Conservation (phyloP, 2,888 invertebrate species). For the Amaurobius ferox region DNA sequence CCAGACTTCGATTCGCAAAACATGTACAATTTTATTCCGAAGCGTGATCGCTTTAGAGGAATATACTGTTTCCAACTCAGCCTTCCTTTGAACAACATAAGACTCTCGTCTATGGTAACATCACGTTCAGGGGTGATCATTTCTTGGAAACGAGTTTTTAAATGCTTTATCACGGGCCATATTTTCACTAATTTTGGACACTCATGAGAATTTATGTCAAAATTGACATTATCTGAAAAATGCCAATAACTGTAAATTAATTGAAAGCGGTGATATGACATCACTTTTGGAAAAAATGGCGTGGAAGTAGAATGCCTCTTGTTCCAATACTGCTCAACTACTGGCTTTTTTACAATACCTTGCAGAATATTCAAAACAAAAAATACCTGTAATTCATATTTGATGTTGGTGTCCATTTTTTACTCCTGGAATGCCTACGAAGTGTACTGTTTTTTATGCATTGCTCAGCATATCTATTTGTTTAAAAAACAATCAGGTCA, state of each 20-base stretch:
- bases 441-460: too few species aligned
- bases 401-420: neutral
- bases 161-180: slow-evolving; percentile 31
- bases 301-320: slow-evolving; percentile 21
- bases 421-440: too few species aligned
- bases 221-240: slow-evolving; percentile 2
- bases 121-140: slow-evolving; percentile 24
- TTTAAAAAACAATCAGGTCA: too few species aligned
- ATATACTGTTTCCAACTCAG: too few species aligned
- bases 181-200: slow-evolving; percentile 41
- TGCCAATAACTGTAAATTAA: neutral
- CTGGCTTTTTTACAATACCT: neutral
- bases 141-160: neutral
- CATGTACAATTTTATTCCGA: too few species aligned
- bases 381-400: slow-evolving; percentile 17
- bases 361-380: neutral
- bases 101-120: too few species aligned
- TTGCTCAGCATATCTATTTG: too few species aligned
- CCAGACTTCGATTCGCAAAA: slow-evolving; percentile 44
- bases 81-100: too few species aligned
- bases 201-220: too few species aligned
- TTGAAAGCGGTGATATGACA: too few species aligned
- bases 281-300: slow-evolving; percentile 16
- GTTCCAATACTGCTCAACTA: too few species aligned
- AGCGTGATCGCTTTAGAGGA: too few species aligned